Evolutionary conservation across 2,888 invertebrate genomes (phyloP).

Genomic region (Isoperla grammatica): DNA sequence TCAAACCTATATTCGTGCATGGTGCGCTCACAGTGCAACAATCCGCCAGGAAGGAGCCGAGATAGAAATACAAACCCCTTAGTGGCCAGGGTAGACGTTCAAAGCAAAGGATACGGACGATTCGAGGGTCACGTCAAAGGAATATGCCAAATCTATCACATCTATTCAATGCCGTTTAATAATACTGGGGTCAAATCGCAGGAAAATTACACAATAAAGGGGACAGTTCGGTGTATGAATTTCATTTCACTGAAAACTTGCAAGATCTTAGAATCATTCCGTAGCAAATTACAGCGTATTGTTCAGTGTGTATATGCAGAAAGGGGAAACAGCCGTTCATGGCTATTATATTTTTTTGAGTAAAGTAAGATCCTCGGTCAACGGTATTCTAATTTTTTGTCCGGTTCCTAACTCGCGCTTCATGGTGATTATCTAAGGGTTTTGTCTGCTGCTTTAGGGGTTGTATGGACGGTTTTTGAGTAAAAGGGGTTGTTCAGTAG

Average conservation of each 20-base stretch:
- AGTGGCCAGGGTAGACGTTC: neutral
- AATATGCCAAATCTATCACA: slow-evolving; percentile 13
- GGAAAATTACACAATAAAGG: slow-evolving; percentile 1
- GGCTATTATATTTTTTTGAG: slow-evolving; percentile 1
- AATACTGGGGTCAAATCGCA: slow-evolving; percentile 11
- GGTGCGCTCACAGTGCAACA: neutral
- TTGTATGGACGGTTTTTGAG: neutral
- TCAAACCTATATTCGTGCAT: too few species aligned
- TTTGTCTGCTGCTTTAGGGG: neutral
- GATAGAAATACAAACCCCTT: slow-evolving; percentile 6
- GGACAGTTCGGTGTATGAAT: slow-evolving; percentile 3
- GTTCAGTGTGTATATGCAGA: neutral
- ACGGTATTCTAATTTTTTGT: slow-evolving; percentile 8
- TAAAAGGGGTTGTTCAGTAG: slow-evolving; percentile 3
- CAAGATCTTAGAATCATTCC: neutral
- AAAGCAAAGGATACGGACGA: slow-evolving; percentile 8
- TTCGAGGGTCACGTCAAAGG: neutral
- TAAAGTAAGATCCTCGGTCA: neutral
- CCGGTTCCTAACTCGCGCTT: neutral
- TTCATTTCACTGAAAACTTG: slow-evolving; percentile 2
- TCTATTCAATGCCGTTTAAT: neutral
- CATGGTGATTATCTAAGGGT: neutral
- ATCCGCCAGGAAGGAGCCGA: slow-evolving; percentile 12
- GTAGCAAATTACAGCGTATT: slow-evolving; percentile 16
- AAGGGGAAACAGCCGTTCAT: slow-evolving; percentile 3